phyloP scores from a whole-genome alignment of 2,888 invertebrate species.

The Eilema sororculum region DNA sequence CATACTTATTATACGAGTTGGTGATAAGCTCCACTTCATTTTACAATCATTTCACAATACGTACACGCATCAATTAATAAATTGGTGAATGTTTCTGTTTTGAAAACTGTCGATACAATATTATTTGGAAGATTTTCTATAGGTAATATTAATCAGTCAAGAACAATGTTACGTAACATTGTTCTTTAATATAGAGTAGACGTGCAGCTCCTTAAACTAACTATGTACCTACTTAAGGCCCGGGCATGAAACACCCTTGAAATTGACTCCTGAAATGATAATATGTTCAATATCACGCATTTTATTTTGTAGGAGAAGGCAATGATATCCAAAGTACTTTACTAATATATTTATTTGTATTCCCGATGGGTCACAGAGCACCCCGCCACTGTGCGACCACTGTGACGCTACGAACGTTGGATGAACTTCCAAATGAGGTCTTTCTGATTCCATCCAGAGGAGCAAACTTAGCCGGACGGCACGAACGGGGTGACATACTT shows the following conservation, averaged over 20 bases:
- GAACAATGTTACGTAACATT: neutral
- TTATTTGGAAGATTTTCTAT: no score
- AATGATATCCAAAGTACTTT: neutral
- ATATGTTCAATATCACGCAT: neutral
- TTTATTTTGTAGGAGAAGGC: neutral
- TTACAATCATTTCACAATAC: neutral
- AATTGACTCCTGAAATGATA: no score
- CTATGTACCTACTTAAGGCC: neutral
- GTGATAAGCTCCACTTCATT: neutral
- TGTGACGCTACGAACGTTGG: neutral
- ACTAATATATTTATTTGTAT: slow-evolving; percentile 1
- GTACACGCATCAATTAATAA: neutral
- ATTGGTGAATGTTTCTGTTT: no score
- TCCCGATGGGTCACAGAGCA: neutral
- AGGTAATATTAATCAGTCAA: no score
- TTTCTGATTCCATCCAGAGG: neutral
- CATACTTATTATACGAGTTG: neutral
- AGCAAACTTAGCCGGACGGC: neutral
- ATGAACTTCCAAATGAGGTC: neutral
- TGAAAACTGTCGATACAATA: neutral
- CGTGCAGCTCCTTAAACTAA: neutral
- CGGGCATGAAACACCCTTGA: neutral
- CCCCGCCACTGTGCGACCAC: neutral
- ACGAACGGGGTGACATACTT: neutral
- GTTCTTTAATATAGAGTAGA: neutral